Percentiles rank a stretch among this genome's conserved stretches.
Conservation (phyloP, 1,140 invertebrate species). For the Diabrotica virgifera region DNA sequence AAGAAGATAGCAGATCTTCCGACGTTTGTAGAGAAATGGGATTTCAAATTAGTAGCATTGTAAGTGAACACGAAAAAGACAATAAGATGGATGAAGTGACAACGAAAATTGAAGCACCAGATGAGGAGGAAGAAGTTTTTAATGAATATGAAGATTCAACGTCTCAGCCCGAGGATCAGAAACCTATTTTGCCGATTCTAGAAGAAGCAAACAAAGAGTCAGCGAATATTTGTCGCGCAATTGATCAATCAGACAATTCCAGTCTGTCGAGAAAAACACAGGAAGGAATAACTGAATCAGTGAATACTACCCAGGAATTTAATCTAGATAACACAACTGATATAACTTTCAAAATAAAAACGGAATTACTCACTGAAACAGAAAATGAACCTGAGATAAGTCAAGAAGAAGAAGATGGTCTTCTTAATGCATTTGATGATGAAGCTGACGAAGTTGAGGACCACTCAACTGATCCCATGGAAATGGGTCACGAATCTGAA, state of each 20-base stretch:
- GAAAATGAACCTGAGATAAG: not conserved
- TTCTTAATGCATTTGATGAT: not conserved
- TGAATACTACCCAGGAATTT: too few species aligned
- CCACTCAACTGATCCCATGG: not conserved
- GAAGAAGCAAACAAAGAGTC: not conserved
- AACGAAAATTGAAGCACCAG: not conserved
- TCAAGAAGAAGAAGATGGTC: not conserved
- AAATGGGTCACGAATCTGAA: not conserved
- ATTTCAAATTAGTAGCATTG: constrained; percentile 12
- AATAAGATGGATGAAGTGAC: not conserved
- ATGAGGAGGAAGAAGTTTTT: not conserved
- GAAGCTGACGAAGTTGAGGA: too few species aligned
- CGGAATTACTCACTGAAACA: not conserved
- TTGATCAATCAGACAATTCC: too few species aligned
- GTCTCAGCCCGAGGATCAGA: not conserved
- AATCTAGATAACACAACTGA: not conserved
- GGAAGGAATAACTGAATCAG: not conserved
- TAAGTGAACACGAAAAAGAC: constrained; percentile 7
- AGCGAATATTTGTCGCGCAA: too few species aligned
- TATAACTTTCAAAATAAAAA: not conserved
- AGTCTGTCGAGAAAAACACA: not conserved
- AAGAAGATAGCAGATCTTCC: constrained; percentile 4
- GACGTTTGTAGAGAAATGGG: constrained; percentile 4
- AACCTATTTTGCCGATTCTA: not conserved
- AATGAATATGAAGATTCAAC: not conserved